Evolutionary conservation across 2,888 invertebrate genomes (phyloP), one percentile per base, ranked within the genome.

Genomic region (Acanthopleura granulata): DNA sequence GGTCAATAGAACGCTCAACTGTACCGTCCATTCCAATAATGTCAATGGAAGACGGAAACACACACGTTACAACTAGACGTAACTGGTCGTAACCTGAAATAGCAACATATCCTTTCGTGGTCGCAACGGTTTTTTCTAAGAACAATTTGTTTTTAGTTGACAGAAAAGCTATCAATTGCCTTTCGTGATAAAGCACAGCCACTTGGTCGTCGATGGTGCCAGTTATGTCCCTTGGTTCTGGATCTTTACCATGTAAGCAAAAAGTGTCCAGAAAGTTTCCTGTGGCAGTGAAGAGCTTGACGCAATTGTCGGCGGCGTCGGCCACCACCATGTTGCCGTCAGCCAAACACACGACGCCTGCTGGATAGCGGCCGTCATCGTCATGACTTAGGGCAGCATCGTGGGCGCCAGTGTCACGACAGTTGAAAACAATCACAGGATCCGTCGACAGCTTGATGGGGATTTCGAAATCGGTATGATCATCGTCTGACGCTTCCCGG

Each of bases 101-200:
- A 12, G 71, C 71, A 16, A 71, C 71, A 49, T 71, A 71, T 16
- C 71, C 71, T 71, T 71, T 71, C 14, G 40, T 9, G 18, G 71
- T 71, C 14, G 71, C n/a, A 27, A 71, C 71, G 16, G 71, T 71
- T 27, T 27, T 71, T 49, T 71, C 71, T 16, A 71, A 27, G n/a
- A 27, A 71, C n/a, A 71, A 25, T 71, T 71, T 71, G 50, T 40
- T 49, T 49, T 71, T 18, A 4, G 71, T 71, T 16, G 71, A 40
- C 40, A 71, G 49, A 25, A 71, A 49, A 16, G 71, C 71, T 40
- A 71, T 40, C 49, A 71, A 62, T 40, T 75, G 72, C 50, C 72
- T 72, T 72, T 75, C 75, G 72, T 75, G 75, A 66, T 75, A 75
- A 49, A 71, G 49, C 57, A 72, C 71, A 29, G 51, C 66, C 14